These are phyloP conservation scores for Stigmatopora nigra DNA, from an alignment of 2,113 vertebrate genomes.

Conservation along the genomic window DNA sequence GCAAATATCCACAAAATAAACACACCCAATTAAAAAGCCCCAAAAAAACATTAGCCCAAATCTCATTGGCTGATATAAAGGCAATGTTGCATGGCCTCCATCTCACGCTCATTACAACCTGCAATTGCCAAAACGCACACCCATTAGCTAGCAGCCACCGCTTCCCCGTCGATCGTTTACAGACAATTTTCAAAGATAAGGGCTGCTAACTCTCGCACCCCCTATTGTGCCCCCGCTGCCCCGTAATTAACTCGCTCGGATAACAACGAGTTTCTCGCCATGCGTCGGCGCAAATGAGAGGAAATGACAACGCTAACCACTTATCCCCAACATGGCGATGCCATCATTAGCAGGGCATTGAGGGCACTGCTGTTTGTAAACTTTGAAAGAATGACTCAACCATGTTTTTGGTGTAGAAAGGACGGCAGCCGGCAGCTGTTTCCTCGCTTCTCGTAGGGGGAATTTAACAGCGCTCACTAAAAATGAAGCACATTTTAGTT, in stretches of 20 bases:
- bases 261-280: conserved; percentile 37
- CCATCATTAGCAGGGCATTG: conserved; percentile 51
- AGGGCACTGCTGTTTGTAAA: conserved; percentile 37
- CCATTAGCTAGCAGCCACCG: neutral
- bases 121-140: neutral
- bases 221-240: conserved; percentile 7
- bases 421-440: conserved; percentile 27
- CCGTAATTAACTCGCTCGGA: conserved; percentile 17
- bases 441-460: conserved; percentile 27
- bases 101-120: neutral
- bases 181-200: conserved; percentile 9
- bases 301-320: conserved; percentile 46
- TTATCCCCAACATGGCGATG: conserved; percentile 36
- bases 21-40: neutral
- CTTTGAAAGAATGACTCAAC: conserved; percentile 53
- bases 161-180: conserved; percentile 6
- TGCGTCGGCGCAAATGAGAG: conserved; percentile 41
- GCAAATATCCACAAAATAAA: neutral
- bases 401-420: conserved; percentile 45
- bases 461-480: conserved; percentile 30
- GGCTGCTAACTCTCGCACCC: neutral
- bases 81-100: neutral
- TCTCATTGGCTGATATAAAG: neutral
- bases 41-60: neutral
- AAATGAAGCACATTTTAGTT: conserved; percentile 8